These are phyloP conservation scores for Furnarius figulus DNA, from an alignment of 2,113 vertebrate species.

Conservation along the genomic window DNA sequence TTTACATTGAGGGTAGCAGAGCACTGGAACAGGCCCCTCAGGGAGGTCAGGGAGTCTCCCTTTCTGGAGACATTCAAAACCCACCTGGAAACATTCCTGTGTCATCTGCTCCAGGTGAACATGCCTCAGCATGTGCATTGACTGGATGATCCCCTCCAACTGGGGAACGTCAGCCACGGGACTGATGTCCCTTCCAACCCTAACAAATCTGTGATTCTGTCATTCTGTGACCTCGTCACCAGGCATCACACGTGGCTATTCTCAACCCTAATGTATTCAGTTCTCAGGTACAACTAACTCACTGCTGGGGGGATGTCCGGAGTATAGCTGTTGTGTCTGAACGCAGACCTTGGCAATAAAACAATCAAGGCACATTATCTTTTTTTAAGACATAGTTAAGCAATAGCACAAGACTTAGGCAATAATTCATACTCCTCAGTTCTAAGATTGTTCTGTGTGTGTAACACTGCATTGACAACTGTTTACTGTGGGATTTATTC, in stretches of 20 bases:
- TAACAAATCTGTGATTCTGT: not conserved
- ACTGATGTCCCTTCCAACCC: not conserved
- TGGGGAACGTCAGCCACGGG: no score
- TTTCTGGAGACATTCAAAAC: not conserved
- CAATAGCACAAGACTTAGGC: not conserved
- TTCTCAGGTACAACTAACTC: not conserved
- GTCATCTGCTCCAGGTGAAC: not conserved
- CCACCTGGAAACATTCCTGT: not conserved
- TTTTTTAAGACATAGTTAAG: not conserved
- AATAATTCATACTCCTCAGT: not conserved
- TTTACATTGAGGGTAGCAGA: not conserved
- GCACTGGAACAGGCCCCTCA: not conserved
- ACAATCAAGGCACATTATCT: not conserved
- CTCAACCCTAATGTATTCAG: rapidly evolving
- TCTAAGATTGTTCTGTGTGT: not conserved
- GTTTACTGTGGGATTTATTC: not conserved
- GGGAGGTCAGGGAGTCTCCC: not conserved
- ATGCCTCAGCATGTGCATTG: not conserved
- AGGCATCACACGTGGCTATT: not conserved
- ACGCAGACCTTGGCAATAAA: not conserved
- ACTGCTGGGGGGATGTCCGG: not conserved
- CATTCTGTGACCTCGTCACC: not conserved
- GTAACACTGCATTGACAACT: not conserved
- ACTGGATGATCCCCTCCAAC: not conserved
- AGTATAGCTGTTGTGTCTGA: rapidly evolving